Conservation (phyloP, 2,113 vertebrate genomes). For the Pardalotus punctatus region DNA sequence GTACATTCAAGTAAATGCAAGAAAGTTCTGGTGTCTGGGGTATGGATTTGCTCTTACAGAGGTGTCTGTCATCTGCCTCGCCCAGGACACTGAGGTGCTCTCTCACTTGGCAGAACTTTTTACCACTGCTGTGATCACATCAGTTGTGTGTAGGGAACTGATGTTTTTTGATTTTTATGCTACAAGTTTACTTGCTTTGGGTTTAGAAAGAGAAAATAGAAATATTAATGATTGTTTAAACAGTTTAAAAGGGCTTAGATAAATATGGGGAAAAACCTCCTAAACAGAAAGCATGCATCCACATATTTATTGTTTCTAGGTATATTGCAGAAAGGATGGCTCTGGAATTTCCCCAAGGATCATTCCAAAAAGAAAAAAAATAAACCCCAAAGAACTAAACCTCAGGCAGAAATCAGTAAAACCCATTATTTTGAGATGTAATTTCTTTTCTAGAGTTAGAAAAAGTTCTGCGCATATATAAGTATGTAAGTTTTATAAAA, state of each 20-base stretch:
- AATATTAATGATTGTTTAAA: neutral
- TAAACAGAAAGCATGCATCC: neutral
- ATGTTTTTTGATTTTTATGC: neutral
- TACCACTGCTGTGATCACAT: neutral
- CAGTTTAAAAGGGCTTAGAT: neutral
- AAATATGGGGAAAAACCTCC: neutral
- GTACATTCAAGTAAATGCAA: neutral
- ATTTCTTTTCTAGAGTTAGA: neutral
- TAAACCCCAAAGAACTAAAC: neutral
- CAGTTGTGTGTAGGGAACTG: neutral
- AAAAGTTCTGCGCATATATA: neutral
- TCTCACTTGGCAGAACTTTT: neutral
- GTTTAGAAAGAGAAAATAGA: neutral
- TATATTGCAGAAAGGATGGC: neutral
- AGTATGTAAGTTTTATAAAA: neutral
- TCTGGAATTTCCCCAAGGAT: neutral
- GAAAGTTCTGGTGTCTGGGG: accelerated
- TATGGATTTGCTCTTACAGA: neutral
- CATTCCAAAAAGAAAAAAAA: neutral
- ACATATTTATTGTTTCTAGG: neutral
- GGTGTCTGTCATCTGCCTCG: neutral
- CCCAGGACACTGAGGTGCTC: neutral
- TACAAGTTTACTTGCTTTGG: neutral
- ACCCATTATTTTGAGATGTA: neutral
- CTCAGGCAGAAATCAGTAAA: neutral